Conservation (phyloP, 1,140 invertebrate genomes). For the Teleogryllus occipitalis region DNA sequence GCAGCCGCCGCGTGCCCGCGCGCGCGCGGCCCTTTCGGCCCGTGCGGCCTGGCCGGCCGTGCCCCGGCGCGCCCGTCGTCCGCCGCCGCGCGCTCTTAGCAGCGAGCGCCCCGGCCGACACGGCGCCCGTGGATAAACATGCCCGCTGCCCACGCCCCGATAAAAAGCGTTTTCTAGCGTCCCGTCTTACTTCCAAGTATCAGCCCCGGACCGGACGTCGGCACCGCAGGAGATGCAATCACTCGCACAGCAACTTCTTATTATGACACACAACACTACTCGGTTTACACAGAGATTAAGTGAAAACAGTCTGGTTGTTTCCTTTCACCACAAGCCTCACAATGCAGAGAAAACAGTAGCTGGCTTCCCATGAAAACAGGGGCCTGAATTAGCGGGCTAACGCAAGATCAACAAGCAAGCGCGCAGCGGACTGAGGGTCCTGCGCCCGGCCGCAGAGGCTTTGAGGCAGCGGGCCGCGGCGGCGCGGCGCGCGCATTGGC, state of each 20-base stretch:
- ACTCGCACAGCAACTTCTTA: slow-evolving; percentile 24
- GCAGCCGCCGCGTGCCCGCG: no score
- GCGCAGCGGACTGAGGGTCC: slow-evolving; percentile 14
- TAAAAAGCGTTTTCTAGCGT: no score
- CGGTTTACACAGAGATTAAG: slow-evolving; percentile 32
- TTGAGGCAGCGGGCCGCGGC: slow-evolving; percentile 8
- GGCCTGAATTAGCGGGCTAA: slow-evolving; percentile 27
- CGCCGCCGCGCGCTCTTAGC: slow-evolving; percentile 13
- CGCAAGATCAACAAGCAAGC: slow-evolving; percentile 27
- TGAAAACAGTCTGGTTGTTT: slow-evolving; percentile 34
- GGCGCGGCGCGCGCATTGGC: slow-evolving; percentile 13
- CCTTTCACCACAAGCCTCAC: slow-evolving; percentile 28
- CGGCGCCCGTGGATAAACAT: not conserved
- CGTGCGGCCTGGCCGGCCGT: not conserved
- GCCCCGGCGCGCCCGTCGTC: not conserved
- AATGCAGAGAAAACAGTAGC: slow-evolving; percentile 22
- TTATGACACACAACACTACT: slow-evolving; percentile 31
- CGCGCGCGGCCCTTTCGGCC: no score
- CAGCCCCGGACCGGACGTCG: not conserved
- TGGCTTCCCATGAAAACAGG: slow-evolving; percentile 23
- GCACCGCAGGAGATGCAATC: slow-evolving; percentile 11
- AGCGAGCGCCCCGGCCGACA: not conserved
- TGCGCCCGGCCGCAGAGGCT: slow-evolving; percentile 6
- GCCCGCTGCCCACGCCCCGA: no score
- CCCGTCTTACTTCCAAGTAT: no score